Percentiles rank a stretch among this genome's conserved stretches.
Conservation (phyloP, 2,797 vertebrate species). For the Phrynocephalus forsythii region DNA sequence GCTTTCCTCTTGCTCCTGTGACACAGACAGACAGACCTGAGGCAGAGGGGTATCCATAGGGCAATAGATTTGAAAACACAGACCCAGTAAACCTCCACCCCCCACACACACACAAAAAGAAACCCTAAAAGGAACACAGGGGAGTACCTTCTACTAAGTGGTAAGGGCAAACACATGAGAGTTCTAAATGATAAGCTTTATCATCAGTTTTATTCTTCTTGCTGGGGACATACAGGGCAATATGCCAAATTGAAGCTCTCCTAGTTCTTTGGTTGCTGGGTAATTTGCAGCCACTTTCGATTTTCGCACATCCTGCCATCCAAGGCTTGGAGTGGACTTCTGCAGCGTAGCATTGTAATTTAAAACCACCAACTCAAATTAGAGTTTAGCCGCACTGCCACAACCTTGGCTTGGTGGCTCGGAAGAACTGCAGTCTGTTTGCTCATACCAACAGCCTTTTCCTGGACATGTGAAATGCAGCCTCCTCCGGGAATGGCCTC, state of each 20-base stretch:
- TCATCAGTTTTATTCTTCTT: not conserved
- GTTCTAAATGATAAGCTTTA: too few species aligned
- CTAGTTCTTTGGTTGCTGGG: not conserved
- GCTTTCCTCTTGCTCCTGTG: not conserved
- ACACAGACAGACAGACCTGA: too few species aligned
- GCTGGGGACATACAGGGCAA: not conserved
- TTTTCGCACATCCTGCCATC: slow-evolving; percentile 14
- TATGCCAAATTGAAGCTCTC: not conserved
- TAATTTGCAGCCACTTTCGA: not conserved
- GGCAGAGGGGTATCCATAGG: too few species aligned
- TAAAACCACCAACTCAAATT: not conserved
- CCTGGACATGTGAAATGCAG: not conserved
- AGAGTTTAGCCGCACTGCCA: slow-evolving; percentile 1
- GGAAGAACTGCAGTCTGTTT: not conserved
- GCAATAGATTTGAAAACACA: too few species aligned
- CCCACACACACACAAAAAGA: too few species aligned
- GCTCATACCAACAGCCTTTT: not conserved
- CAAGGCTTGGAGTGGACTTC: not conserved
- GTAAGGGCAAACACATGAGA: too few species aligned
- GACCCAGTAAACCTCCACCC: too few species aligned
- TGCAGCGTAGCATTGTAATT: not conserved
- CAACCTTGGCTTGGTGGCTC: not conserved
- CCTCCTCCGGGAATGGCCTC: not conserved
- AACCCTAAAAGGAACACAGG: too few species aligned
- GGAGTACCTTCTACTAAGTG: too few species aligned